phyloP scores from a whole-genome alignment of 1,140 invertebrate species.

The Riptortus pedestris region DNA sequence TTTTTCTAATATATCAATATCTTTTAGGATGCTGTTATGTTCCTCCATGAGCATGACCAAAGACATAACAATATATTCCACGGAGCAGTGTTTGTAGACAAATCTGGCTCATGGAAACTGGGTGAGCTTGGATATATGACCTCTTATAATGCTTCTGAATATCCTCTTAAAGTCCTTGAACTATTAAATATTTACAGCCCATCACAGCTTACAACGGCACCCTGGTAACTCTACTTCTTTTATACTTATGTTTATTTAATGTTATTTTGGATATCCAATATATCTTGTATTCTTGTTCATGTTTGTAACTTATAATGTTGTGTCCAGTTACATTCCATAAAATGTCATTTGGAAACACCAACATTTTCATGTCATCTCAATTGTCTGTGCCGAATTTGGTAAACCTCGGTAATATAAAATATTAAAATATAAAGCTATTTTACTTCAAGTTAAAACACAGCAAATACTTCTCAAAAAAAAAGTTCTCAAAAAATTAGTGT shows the following conservation, averaged over 20 bases:
- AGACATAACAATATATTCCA: conserved; percentile 6
- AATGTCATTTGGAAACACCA: no score
- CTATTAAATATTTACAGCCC: neutral
- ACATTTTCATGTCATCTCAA: no score
- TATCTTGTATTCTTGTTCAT: neutral
- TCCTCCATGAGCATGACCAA: neutral
- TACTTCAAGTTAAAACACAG: no score
- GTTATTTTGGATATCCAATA: neutral
- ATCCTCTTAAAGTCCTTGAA: neutral
- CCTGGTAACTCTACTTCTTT: neutral
- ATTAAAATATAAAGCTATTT: no score
- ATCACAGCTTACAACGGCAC: neutral
- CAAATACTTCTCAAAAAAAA: no score
- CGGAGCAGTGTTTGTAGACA: neutral
- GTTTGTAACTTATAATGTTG: neutral
- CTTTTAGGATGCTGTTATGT: neutral
- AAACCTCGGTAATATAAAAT: no score
- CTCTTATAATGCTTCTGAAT: neutral
- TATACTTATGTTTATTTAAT: neutral
- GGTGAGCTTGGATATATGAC: conserved; percentile 2
- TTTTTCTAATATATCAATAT: neutral
- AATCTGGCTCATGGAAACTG: neutral
- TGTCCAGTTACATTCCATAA: neutral
- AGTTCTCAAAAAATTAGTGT: no score
- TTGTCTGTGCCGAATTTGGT: no score